These are phyloP conservation scores for Baronia brevicornis DNA, from an alignment of 2,888 invertebrate species.

Conservation along the genomic window DNA sequence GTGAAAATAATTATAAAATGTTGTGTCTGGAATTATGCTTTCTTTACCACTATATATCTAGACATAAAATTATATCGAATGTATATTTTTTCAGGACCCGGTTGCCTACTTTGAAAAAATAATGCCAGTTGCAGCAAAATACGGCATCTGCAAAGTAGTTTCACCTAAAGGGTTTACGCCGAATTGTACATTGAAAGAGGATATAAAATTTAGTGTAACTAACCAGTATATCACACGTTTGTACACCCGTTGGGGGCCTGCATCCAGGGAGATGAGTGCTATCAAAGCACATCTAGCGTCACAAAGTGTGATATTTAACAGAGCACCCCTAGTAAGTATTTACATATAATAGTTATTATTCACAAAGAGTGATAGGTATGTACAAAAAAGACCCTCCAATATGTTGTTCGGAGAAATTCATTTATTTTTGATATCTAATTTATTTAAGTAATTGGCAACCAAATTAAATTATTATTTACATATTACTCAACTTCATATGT, in stretches of 20 bases:
- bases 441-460: too few relatives aligned
- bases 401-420: too few relatives aligned
- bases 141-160: conserved; percentile 91
- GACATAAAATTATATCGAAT: too few relatives aligned
- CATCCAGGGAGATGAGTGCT: conserved; percentile 87
- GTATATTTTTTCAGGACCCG: conserved; percentile 80
- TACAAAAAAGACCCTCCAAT: too few relatives aligned
- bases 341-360: neutral
- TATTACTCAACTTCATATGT: too few relatives aligned
- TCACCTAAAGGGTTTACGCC: conserved; percentile 85
- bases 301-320: conserved; percentile 83
- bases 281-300: conserved; percentile 87
- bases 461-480: too few relatives aligned
- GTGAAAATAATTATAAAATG: too few relatives aligned
- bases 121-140: conserved; percentile 82
- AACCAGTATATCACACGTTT: conserved; percentile 94
- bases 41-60: too few relatives aligned
- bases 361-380: too few relatives aligned
- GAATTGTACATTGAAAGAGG: conserved; percentile 88
- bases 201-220: conserved; percentile 89
- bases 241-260: conserved; percentile 92
- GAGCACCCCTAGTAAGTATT: conserved; percentile 84
- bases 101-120: conserved; percentile 89
- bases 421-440: too few relatives aligned
- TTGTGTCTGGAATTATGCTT: too few relatives aligned